phyloP scores from a whole-genome alignment of 2,888 invertebrate genomes.

The Aricia artaxerxes region DNA sequence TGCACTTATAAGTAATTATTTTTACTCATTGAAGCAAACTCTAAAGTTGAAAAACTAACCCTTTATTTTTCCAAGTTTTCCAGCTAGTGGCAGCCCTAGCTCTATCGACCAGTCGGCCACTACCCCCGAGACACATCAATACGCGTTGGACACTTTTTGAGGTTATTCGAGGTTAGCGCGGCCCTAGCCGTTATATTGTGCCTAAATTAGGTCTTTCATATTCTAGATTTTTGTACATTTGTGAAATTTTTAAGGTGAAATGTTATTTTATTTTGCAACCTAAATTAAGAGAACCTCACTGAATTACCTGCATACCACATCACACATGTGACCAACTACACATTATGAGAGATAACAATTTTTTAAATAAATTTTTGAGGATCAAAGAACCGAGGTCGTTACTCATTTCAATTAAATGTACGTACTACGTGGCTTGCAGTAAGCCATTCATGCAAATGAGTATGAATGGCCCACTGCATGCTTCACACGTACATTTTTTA shows the following conservation, averaged over 20 bases:
- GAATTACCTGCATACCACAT: too few relatives aligned
- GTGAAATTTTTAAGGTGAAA: too few relatives aligned
- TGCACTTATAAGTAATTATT: background rate
- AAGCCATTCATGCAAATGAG: too few relatives aligned
- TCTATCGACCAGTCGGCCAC: conserved; percentile 65
- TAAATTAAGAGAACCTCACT: too few relatives aligned
- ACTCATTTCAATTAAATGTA: too few relatives aligned
- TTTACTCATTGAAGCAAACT: background rate
- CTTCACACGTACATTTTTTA: background rate
- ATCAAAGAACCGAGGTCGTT: too few relatives aligned
- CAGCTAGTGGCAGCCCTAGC: conserved; percentile 37
- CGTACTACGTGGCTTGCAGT: too few relatives aligned
- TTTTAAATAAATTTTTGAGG: too few relatives aligned
- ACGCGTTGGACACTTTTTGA: conserved; percentile 35
- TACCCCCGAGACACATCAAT: conserved; percentile 41
- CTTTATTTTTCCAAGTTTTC: conserved; percentile 6
- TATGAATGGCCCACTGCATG: too few relatives aligned
- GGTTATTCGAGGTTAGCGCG: conserved; percentile 35
- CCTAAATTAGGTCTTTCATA: conserved; percentile 19
- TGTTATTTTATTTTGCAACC: too few relatives aligned
- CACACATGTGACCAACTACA: too few relatives aligned
- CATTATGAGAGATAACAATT: too few relatives aligned
- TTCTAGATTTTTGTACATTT: background rate
- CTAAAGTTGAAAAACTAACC: background rate
- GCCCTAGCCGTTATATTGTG: conserved; percentile 43